Evolutionary conservation across 2,888 invertebrate genomes (phyloP), one percentile per base, ranked within the genome.

Genomic region (Lysandra bellargus): DNA sequence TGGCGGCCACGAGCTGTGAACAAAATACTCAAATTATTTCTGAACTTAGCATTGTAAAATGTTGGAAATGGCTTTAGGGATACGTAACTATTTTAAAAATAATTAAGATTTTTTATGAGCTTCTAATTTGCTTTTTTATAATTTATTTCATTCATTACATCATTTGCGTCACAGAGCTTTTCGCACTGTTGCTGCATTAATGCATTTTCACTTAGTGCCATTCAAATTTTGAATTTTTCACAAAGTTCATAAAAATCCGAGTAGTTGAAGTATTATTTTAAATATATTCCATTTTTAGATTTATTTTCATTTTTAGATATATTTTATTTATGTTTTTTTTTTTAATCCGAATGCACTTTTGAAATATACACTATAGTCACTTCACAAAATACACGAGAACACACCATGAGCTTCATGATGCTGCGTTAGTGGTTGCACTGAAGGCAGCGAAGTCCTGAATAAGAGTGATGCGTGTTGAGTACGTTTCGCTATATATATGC

Each of bases 371-470:
- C 76, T 17, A 76, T 17, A 76, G 57, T 30, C 83, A 84, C 85
- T 81, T 80, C 83, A 83, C 83, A 80, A 81, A 81, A 82, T 80
- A 82, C 82, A 82, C 81, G 57, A 76, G 74, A 80, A 95, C 95
- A 90, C 94, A 95, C 95, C 95, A 93, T 92, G 89, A 90, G 89
- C 92, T 91, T 95, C 95, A 95, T 95, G 95, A 94, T 94, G 95
- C 95, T 92, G 88, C 86, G 86, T 88, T 89, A 86, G 88, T 87
- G 93, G 91, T 91, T 94, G 95, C 94, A 95, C 95, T 95, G 95
- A 94, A 95, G 95, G 85, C 92, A 91, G 89, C 88, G 90, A 89
- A 88, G 92, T 94, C 92, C 95, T 93, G 93, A 94, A 94, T 94
- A 93, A 90, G 95, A 95, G 92, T 95, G 95, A 95, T 95, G 94